These are phyloP conservation scores for western clawed frog (Xenopus tropicalis) DNA, from an alignment of 2,113 vertebrate genomes.

Conservation along the genomic window DNA sequence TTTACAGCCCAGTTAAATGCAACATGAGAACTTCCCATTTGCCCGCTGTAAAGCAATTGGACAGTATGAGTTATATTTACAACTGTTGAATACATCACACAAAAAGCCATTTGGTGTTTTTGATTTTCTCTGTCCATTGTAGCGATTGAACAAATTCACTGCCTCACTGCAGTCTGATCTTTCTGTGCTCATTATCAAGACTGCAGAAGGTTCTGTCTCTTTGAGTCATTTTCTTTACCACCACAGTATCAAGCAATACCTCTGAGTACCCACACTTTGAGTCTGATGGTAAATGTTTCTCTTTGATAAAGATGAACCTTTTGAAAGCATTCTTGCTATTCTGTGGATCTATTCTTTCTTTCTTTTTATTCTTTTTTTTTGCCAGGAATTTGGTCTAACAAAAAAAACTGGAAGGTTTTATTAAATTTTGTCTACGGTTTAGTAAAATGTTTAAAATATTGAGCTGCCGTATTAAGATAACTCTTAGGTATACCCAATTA, in stretches of 20 bases:
- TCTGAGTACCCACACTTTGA: slow-evolving; percentile 42
- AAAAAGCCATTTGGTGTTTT: slow-evolving; percentile 20
- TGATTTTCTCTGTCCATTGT: slow-evolving; percentile 32
- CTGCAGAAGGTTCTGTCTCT: slow-evolving; percentile 38
- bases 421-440: slow-evolving; percentile 30
- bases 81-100: slow-evolving; percentile 31
- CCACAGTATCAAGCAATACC: slow-evolving; percentile 42
- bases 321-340: slow-evolving; percentile 42
- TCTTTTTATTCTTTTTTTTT: slow-evolving; percentile 5
- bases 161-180: slow-evolving; percentile 36
- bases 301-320: slow-evolving; percentile 45
- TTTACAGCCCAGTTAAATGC: slow-evolving; percentile 20
- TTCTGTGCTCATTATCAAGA: slow-evolving; percentile 39
- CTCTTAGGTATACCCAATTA: not conserved
- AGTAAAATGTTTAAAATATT: slow-evolving; percentile 36
- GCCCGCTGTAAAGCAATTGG: slow-evolving; percentile 24
- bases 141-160: slow-evolving; percentile 38
- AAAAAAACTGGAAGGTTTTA: slow-evolving; percentile 31
- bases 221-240: slow-evolving; percentile 42
- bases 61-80: slow-evolving; percentile 34
- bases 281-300: slow-evolving; percentile 44
- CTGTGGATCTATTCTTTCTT: slow-evolving; percentile 3
- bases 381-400: slow-evolving; percentile 23
- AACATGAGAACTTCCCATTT: slow-evolving; percentile 8
- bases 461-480: slow-evolving; percentile 1